Percentiles rank a stretch among this genome's conserved stretches.
phyloP scores from a whole-genome alignment of 2,888 invertebrate species.

The Cheilosia grossa region DNA sequence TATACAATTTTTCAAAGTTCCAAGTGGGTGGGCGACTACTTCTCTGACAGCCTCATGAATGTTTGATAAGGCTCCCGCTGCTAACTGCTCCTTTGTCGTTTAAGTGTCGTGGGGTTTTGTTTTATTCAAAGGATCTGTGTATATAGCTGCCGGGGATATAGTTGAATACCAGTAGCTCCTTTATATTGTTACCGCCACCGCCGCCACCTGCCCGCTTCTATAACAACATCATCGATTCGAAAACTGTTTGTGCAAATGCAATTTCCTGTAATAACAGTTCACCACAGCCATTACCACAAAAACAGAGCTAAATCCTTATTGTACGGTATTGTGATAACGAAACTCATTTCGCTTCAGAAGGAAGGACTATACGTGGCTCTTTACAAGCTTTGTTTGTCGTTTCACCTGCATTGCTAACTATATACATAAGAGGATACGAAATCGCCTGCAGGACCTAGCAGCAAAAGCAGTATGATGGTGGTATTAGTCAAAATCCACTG shows the following conservation, averaged over 20 bases:
- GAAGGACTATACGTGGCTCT: slow-evolving; percentile 2
- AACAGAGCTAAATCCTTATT: slow-evolving; percentile 69
- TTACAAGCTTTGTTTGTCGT: slow-evolving; percentile 67
- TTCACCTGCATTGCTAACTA: slow-evolving; percentile 68
- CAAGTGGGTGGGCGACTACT: not conserved
- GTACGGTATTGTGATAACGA: slow-evolving; percentile 73
- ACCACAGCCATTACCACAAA: slow-evolving; percentile 70
- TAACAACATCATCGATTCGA: slow-evolving; percentile 71
- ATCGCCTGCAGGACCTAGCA: slow-evolving; percentile 58
- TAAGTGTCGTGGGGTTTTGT: slow-evolving; percentile 43
- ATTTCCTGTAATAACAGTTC: slow-evolving; percentile 74
- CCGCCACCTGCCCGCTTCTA: not conserved
- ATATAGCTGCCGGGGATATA: slow-evolving; percentile 8
- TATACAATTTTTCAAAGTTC: slow-evolving; percentile 31
- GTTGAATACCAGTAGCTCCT: slow-evolving; percentile 1
- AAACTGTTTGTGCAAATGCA: slow-evolving; percentile 75
- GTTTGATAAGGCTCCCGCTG: slow-evolving; percentile 36
- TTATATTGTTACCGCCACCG: not conserved
- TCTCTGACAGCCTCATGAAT: slow-evolving; percentile 25
- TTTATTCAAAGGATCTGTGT: slow-evolving; percentile 47
- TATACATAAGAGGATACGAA: slow-evolving; percentile 16
- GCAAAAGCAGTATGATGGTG: slow-evolving; percentile 2
- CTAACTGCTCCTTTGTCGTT: slow-evolving; percentile 38
- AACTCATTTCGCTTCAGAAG: slow-evolving; percentile 65
- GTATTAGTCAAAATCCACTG: slow-evolving; percentile 41